Evolutionary conservation across 2,888 invertebrate genomes (phyloP).

Genomic region (Heteromyza rotundicornis): DNA sequence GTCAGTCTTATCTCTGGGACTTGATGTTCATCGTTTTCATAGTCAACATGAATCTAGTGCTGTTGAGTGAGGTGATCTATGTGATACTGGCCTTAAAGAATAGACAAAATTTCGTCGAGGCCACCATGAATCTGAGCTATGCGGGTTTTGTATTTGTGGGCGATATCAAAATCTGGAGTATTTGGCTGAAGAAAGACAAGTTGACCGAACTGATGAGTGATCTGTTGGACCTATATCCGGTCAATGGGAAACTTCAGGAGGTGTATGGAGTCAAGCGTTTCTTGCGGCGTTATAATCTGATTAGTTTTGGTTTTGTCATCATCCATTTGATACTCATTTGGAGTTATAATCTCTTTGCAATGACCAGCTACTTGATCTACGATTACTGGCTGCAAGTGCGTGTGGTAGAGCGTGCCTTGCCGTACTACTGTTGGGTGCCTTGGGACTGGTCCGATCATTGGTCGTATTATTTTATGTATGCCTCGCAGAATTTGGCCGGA

Average conservation of each 20-base stretch:
- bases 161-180: conserved; percentile 47
- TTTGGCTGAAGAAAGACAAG: conserved; percentile 38
- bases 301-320: conserved; percentile 42
- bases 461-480: conserved; percentile 45
- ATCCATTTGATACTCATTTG: conserved; percentile 47
- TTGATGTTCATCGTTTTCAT: conserved; percentile 36
- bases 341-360: conserved; percentile 52
- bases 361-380: conserved; percentile 41
- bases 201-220: conserved; percentile 41
- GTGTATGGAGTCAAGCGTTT: conserved; percentile 26
- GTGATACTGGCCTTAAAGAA: conserved; percentile 42
- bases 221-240: conserved; percentile 45
- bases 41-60: conserved; percentile 42
- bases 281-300: conserved; percentile 32
- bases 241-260: conserved; percentile 27
- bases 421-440: conserved; percentile 48
- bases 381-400: conserved; percentile 37
- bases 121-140: conserved; percentile 48
- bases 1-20: conserved; percentile 22
- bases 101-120: conserved; percentile 48
- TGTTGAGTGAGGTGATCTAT: conserved; percentile 46
- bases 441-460: conserved; percentile 46
- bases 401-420: conserved; percentile 38
- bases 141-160: conserved; percentile 49
- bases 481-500: conserved; percentile 44